These are phyloP conservation scores for Ormia ochracea DNA, from an alignment of 2,888 invertebrate genomes.

Conservation along the genomic window DNA sequence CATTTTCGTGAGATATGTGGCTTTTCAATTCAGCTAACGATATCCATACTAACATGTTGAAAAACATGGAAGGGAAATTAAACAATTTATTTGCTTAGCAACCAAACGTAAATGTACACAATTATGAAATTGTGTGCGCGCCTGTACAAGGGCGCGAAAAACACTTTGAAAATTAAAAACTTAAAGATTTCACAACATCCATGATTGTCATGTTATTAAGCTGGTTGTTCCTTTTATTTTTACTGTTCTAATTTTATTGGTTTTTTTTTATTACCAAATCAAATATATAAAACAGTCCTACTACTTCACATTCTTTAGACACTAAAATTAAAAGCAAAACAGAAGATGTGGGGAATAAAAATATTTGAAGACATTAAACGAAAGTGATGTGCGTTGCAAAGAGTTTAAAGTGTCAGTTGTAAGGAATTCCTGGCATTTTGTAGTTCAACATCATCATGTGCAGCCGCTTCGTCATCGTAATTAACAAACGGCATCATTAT, in stretches of 20 bases:
- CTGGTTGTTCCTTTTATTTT: not conserved
- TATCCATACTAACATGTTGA: too few species aligned
- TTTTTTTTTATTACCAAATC: not conserved
- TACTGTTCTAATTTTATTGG: not conserved
- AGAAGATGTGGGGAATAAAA: too few species aligned
- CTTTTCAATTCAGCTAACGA: too few species aligned
- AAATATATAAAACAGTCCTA: not conserved
- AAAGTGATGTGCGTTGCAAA: conserved; percentile 50
- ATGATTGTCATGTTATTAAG: not conserved
- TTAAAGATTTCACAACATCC: not conserved
- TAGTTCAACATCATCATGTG: conserved; percentile 23
- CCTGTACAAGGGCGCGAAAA: not conserved
- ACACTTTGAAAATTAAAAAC: not conserved
- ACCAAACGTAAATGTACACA: not conserved
- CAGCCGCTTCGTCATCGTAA: conserved; percentile 9
- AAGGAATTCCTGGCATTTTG: conserved; percentile 57
- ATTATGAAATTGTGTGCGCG: not conserved
- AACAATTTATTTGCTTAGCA: not conserved
- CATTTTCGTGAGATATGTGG: too few species aligned
- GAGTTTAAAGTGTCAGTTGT: conserved; percentile 56
- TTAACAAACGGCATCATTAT: conserved; percentile 4
- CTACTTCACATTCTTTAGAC: conserved; percentile 17
- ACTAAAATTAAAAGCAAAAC: not conserved
- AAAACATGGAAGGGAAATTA: not conserved
- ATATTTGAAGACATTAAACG: conserved; percentile 27